These are phyloP conservation scores for Burhinus oedicnemus DNA, from an alignment of 2,113 vertebrate genomes.

Conservation along the genomic window DNA sequence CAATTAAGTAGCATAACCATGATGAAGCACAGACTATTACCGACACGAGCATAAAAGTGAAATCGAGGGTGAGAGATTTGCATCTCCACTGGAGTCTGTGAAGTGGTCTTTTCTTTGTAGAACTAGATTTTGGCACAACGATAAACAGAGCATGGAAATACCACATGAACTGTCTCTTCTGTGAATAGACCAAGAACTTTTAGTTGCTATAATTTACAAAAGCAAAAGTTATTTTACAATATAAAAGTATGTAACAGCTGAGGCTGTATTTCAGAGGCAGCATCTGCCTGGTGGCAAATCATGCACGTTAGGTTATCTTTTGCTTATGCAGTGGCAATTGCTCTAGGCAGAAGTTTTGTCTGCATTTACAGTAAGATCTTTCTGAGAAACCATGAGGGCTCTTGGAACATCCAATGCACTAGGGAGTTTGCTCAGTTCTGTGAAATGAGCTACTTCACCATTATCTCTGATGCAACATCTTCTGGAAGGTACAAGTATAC, in stretches of 20 bases:
- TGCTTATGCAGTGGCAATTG: background rate
- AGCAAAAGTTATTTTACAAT: background rate
- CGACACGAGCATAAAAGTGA: background rate
- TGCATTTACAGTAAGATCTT: conserved; percentile 19
- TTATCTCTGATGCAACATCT: conserved; percentile 47
- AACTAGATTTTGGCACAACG: background rate
- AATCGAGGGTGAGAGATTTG: background rate
- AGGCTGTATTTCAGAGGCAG: background rate
- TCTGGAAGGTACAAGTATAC: background rate
- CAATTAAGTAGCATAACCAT: background rate
- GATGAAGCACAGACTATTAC: background rate
- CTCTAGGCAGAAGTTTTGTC: background rate
- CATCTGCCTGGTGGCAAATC: background rate
- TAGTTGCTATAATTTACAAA: background rate
- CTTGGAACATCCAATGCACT: conserved; percentile 11
- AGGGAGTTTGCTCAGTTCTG: background rate
- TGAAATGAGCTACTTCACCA: conserved; percentile 12
- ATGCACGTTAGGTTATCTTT: background rate
- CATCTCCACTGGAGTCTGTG: background rate
- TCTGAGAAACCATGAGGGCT: conserved; percentile 6
- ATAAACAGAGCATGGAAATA: background rate
- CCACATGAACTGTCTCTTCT: background rate
- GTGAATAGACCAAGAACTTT: background rate
- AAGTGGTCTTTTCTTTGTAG: background rate
- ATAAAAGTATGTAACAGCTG: background rate